Percentiles rank a stretch among this genome's conserved stretches.
Conservation (phyloP, 2,888 invertebrate genomes). For the Ochlodes sylvanus region DNA sequence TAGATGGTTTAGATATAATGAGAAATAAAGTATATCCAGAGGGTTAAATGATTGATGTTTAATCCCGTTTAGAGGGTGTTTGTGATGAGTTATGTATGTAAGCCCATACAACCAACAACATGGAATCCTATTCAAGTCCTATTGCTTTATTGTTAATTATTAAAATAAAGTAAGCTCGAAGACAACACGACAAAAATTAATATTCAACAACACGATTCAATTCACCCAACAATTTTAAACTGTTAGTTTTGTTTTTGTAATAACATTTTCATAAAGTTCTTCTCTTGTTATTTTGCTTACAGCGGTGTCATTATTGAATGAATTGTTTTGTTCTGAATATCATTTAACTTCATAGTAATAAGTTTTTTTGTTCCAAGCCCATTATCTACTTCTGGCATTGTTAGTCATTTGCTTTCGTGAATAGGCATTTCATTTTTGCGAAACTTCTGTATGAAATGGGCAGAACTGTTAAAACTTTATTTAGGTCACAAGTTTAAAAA, state of each 20-base stretch:
- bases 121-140: too few relatives aligned
- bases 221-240: conserved; percentile 7
- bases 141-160: too few relatives aligned
- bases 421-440: conserved; percentile 38
- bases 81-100: too few relatives aligned
- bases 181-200: conserved; percentile 1
- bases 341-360: conserved; percentile 34
- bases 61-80: too few relatives aligned
- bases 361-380: conserved; percentile 34
- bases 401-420: conserved; percentile 37
- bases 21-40: too few relatives aligned
- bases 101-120: too few relatives aligned
- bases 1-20: too few relatives aligned
- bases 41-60: too few relatives aligned
- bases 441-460: conserved; percentile 38
- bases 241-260: conserved; percentile 30
- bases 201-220: neutral
- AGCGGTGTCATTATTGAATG: conserved; percentile 36
- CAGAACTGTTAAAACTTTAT: conserved; percentile 39
- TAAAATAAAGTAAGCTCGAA: neutral
- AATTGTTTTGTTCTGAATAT: conserved; percentile 38
- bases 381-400: conserved; percentile 39
- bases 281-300: conserved; percentile 28
- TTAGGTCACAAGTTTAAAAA: conserved; percentile 35
- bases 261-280: conserved; percentile 21